These are phyloP conservation scores for Stramonita haemastoma DNA, from an alignment of 2,888 invertebrate genomes.

Conservation along the genomic window DNA sequence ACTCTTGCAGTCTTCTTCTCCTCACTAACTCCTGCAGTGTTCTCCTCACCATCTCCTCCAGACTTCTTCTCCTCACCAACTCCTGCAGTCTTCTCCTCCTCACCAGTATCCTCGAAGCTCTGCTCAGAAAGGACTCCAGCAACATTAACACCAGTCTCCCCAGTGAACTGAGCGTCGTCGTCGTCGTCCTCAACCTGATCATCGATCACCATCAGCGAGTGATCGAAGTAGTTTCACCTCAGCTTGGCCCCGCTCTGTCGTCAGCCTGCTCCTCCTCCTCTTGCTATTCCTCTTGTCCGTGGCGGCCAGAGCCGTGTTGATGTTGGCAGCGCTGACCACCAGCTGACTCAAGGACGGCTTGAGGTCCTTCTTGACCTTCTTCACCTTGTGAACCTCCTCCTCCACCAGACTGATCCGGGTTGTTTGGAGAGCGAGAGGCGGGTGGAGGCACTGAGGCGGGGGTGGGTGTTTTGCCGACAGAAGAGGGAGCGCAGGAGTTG, in stretches of 20 bases:
- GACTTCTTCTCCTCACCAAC: too few species aligned
- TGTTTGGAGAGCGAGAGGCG: neutral
- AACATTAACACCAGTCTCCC: too few species aligned
- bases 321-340: constrained; percentile 16
- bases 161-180: too few species aligned
- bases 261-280: neutral
- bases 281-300: neutral
- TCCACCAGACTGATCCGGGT: constrained; percentile 22
- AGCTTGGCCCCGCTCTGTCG: neutral
- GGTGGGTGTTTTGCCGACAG: constrained; percentile 15
- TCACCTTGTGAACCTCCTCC: constrained; percentile 12
- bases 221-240: neutral
- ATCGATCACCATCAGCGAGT: neutral
- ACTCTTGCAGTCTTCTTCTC: too few species aligned
- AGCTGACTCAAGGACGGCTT: constrained; percentile 3
- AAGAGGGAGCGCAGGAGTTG: constrained; percentile 56
- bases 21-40: too few species aligned
- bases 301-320: constrained; percentile 20
- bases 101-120: too few species aligned
- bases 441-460: constrained; percentile 6
- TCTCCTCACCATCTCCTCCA: too few species aligned
- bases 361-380: neutral
- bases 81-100: too few species aligned
- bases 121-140: too few species aligned
- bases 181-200: neutral